A percentile compares a stretch with the other conserved stretches of the same genome.
phyloP scores from a whole-genome alignment of 2,888 invertebrate genomes.

The Reticulitermes lucifugus region DNA sequence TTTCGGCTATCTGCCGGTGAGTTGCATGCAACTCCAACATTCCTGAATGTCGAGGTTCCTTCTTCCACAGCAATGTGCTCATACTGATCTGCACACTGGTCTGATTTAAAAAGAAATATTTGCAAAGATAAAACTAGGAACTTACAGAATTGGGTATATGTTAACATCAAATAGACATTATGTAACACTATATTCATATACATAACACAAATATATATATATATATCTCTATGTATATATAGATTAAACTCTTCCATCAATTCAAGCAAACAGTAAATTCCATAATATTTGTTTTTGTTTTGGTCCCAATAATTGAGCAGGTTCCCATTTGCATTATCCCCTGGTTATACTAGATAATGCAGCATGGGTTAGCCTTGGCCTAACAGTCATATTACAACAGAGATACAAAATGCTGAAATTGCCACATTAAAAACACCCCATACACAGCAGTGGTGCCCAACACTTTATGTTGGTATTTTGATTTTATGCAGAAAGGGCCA shows the following conservation, averaged over 20 bases:
- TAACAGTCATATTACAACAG: neutral
- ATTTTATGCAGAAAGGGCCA: too few species aligned
- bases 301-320: conserved; percentile 51
- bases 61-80: neutral
- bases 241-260: conserved; percentile 5
- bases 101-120: neutral
- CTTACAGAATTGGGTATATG: conserved; percentile 9
- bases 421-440: too few species aligned
- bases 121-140: conserved; percentile 16
- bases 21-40: neutral
- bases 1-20: neutral
- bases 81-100: neutral
- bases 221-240: neutral
- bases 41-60: neutral
- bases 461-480: too few species aligned
- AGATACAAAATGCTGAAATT: neutral
- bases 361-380: neutral
- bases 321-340: neutral
- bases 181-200: neutral
- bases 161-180: conserved; percentile 14
- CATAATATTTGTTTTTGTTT: conserved; percentile 9
- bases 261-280: conserved; percentile 24
- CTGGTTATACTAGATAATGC: neutral
- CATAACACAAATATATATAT: conserved; percentile 22
- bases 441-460: too few species aligned